Conservation (phyloP, 2,888 invertebrate genomes). For the Tineola bisselliella region DNA sequence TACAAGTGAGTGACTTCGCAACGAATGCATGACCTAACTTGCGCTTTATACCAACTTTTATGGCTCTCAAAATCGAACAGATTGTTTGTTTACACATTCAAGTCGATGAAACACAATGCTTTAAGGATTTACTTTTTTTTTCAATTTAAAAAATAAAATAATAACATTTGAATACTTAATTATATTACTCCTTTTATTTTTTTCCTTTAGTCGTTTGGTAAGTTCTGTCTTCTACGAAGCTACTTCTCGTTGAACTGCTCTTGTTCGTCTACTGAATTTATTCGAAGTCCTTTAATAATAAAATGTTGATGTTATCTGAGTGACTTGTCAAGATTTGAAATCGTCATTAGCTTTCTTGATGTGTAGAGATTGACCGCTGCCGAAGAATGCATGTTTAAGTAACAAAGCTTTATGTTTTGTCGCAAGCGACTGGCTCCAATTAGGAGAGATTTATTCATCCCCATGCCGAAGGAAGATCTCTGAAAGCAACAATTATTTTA, state of each 20-base stretch:
- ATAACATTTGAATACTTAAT: no score
- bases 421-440: slow-evolving; percentile 53
- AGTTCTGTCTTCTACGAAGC: neutral
- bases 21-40: slow-evolving; percentile 45
- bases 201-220: no score
- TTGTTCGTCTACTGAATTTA: neutral
- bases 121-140: no score
- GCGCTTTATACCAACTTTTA: slow-evolving; percentile 46
- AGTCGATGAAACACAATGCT: no score
- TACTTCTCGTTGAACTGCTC: neutral
- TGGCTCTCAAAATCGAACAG: slow-evolving; percentile 25
- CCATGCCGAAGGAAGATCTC: slow-evolving; percentile 30
- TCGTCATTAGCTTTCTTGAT: slow-evolving; percentile 46
- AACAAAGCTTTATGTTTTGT: slow-evolving; percentile 58
- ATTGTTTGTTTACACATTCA: neutral
- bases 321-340: slow-evolving; percentile 40
- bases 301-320: slow-evolving; percentile 29
- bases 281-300: neutral
- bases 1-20: slow-evolving; percentile 50
- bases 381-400: slow-evolving; percentile 43
- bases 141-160: no score
- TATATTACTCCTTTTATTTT: no score
- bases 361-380: slow-evolving; percentile 35
- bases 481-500: slow-evolving; percentile 42
- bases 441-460: slow-evolving; percentile 61